Conservation (phyloP, 2,888 invertebrate genomes). For the Eremobia ochroleuca region DNA sequence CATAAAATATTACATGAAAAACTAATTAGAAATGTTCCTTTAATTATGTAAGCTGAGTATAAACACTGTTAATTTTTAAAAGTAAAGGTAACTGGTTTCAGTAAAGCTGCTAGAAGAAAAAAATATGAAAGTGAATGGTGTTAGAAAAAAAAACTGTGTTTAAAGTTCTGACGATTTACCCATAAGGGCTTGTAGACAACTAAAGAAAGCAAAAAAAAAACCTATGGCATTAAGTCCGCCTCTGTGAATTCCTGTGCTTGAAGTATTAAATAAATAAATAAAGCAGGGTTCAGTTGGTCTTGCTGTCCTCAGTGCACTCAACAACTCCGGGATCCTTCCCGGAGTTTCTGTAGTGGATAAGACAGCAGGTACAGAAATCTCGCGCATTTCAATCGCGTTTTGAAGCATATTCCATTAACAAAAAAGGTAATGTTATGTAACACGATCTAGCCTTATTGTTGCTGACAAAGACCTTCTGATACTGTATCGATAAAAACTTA, state of each 20-base stretch:
- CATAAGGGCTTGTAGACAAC: background rate
- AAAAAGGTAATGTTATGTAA: constrained; percentile 4
- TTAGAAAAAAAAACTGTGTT: background rate
- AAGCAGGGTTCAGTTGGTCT: too few relatives aligned
- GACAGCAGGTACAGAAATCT: background rate
- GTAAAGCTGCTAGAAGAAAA: background rate
- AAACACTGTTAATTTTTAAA: background rate
- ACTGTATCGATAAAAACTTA: constrained; percentile 27
- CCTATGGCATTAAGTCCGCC: too few relatives aligned
- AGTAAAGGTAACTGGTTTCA: background rate
- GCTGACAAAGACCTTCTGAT: constrained; percentile 25
- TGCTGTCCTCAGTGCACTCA: too few relatives aligned
- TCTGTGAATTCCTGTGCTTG: background rate
- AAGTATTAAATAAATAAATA: background rate
- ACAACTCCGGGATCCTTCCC: too few relatives aligned
- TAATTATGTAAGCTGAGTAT: background rate
- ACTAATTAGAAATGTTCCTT: background rate
- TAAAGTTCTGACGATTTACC: background rate
- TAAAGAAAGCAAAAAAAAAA: too few relatives aligned
- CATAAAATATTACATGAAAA: constrained; percentile 3
- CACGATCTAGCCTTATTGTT: constrained; percentile 9
- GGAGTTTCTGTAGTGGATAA: background rate
- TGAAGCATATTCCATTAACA: background rate
- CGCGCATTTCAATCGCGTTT: background rate
- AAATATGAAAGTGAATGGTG: background rate